A percentile compares a stretch with the other conserved stretches of the same genome.
Evolutionary conservation across 2,888 invertebrate genomes (phyloP).

Genomic region (Ormyrus rosae): DNA sequence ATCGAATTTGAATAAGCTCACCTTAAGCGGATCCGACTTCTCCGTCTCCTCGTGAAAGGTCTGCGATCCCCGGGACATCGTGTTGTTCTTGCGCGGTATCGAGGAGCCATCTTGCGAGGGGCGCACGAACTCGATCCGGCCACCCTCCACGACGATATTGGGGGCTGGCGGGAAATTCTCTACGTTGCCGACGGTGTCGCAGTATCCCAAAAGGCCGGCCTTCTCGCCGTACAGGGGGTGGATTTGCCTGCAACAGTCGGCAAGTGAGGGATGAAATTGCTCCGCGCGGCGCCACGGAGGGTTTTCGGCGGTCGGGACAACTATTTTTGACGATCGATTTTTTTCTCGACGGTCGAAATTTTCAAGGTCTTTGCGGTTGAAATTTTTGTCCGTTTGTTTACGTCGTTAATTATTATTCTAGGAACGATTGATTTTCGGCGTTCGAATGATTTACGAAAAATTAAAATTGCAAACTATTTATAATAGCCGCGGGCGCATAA

Average conservation of each 20-base stretch:
- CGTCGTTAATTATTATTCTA: too few species aligned
- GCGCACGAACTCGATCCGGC: conserved; percentile 77
- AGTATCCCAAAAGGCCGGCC: conserved; percentile 73
- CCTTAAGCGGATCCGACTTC: conserved; percentile 73
- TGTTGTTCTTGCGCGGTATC: conserved; percentile 65
- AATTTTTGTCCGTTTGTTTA: too few species aligned
- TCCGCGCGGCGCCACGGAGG: neutral
- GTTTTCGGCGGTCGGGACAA: too few species aligned
- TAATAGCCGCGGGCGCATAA: too few species aligned
- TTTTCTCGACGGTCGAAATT: too few species aligned
- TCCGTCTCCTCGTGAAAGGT: conserved; percentile 69
- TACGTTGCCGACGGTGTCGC: conserved; percentile 72
- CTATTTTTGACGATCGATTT: too few species aligned
- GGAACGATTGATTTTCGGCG: too few species aligned
- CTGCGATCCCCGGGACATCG: conserved; percentile 69
- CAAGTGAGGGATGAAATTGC: conserved; percentile 53
- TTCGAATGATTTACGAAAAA: too few species aligned
- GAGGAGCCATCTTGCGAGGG: conserved; percentile 74
- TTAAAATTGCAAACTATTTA: too few species aligned
- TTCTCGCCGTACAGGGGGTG: conserved; percentile 75
- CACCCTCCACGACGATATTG: conserved; percentile 77
- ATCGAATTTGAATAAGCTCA: conserved; percentile 56
- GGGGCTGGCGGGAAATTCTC: conserved; percentile 75
- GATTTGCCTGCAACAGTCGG: conserved; percentile 74
- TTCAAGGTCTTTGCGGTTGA: too few species aligned